Evolutionary conservation across 2,888 invertebrate genomes (phyloP), one percentile per base, ranked within the genome.

Genomic region (Nomada hirtipes): DNA sequence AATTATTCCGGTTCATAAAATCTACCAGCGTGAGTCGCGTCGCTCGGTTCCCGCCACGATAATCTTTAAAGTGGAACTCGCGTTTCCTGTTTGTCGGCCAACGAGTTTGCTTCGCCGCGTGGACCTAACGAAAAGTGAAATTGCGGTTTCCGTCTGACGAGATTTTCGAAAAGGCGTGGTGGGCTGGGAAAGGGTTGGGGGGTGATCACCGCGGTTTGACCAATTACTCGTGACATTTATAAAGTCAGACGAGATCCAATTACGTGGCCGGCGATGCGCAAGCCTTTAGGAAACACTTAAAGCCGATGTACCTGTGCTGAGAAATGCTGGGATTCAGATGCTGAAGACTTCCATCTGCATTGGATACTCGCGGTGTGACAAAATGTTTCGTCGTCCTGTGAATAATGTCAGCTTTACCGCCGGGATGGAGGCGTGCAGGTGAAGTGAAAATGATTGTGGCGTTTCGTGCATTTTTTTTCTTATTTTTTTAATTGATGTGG

Each of bases 201-300:
- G 36, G 0, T 36, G 53, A 69, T 63, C 50, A 47, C 26, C 29
- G n/a, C 59, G 20, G 52, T 29, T 53, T 53, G 55, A 73, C 59
- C 65, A 82, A 86, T 86, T 86, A 82, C 79, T 84, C 73, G 47
- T 64, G 68, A 79, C 79, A 76, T 82, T 85, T 86, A 73, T 80
- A 77, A 79, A 83, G 82, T 74, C 79, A 55, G 71, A 53, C 60
- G 70, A 75, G 82, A 82, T 85, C 82, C 75, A 82, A 85, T 85
- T 85, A 85, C 74, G 65, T 65, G 20, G 65, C 36, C 44, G 52
- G 65, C 71, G 75, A 79, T 79, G 82, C 72, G 61, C 75, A 42
- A 74, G 69, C 60, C 79, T 82, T 84, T 55, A 67, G 75, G 68
- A 76, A 69, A 78, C 53, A 42, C 61, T 82, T 85, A 82, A 85